Base-by-base conservation (phyloP, 2,888 invertebrate species). In the Siphonodentalium dalli region DNA sequence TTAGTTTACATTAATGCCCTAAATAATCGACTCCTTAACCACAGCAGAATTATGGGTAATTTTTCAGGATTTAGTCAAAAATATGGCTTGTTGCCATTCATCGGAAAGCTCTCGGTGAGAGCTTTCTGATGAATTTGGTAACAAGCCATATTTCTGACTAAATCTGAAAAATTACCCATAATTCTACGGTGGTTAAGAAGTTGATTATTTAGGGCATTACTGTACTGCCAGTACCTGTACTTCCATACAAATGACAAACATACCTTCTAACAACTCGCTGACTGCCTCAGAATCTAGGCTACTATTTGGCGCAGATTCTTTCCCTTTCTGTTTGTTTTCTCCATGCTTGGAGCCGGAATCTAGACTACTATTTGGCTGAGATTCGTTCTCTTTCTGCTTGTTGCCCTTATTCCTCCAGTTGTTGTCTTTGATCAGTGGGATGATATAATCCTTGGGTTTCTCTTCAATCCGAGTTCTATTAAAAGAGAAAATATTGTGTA, bases 351-450 rank as follows among this genome's bases (percentile, higher is more conserved):
- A 47, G 9, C 54, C 58, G 6, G 64, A 61, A 21, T 74, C 72
- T 20, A 66, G 51, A 38, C 52, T 49, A 39, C 46, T 48, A 31
- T 60, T 58, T 28, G 24, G 23, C 20, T 38, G 40, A 29, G 47
- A 48, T n/a, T 41, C 44, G 23, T 53, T 46, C 24, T 59, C 46
- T 23, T 34, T 47, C 28, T 54, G 41, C 8, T 58, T 53, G 8
- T 38, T 47, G n/a, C n/a, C 42, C 4, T 48, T 40, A 39, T 59
- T 54, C 51, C 78, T 66, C 81, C 82, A 83, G 21, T 75, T 74
- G 54, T 83, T 83, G 41, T 77, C 74, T 28, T 67, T 67, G 23
- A 83, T 82, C 24, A 82, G 62, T 0, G 83, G 83, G 28, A 83
- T 82, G 0, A 83, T 73, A 45, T 66, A 66, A 43, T 68, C 63